Conservation (phyloP, 2,113 vertebrate genomes). For the Perccottus glenii region DNA sequence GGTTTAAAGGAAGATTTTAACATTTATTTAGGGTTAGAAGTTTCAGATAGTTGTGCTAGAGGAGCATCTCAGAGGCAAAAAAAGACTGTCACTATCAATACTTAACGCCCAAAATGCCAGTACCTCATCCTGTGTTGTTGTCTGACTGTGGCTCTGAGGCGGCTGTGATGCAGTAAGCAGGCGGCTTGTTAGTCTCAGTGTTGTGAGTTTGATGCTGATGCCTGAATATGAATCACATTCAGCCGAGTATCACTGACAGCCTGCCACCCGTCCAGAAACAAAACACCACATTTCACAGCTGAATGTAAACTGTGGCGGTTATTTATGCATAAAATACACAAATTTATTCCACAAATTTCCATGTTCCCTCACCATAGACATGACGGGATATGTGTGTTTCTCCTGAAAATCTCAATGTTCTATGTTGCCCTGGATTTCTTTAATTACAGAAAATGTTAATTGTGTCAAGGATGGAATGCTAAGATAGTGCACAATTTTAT, state of each 20-base stretch:
- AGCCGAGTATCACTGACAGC: slow-evolving; percentile 47
- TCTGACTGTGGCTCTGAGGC: slow-evolving; percentile 6
- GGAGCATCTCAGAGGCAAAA: neutral
- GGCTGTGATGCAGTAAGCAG: slow-evolving; percentile 34
- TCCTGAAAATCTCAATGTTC: too few species aligned
- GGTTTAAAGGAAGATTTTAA: too few species aligned
- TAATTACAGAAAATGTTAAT: too few species aligned
- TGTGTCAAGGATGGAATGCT: too few species aligned
- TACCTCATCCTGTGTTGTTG: neutral
- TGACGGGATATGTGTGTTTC: neutral
- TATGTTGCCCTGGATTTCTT: too few species aligned
- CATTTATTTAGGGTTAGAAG: slow-evolving; percentile 15
- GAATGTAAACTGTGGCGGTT: slow-evolving; percentile 45
- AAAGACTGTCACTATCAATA: neutral
- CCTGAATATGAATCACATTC: slow-evolving; percentile 52
- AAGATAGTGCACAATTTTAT: too few species aligned
- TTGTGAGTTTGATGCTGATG: slow-evolving; percentile 46
- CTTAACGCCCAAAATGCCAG: neutral
- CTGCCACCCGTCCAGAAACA: slow-evolving; percentile 49
- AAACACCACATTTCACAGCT: slow-evolving; percentile 49
- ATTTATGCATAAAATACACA: slow-evolving; percentile 40
- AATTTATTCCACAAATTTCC: slow-evolving; percentile 37
- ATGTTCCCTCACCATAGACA: slow-evolving; percentile 38
- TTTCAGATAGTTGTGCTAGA: slow-evolving; percentile 13
- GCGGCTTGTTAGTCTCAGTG: slow-evolving; percentile 42